Evolutionary conservation across 1,140 invertebrate genomes (phyloP).

Genomic region (Atta texana): DNA sequence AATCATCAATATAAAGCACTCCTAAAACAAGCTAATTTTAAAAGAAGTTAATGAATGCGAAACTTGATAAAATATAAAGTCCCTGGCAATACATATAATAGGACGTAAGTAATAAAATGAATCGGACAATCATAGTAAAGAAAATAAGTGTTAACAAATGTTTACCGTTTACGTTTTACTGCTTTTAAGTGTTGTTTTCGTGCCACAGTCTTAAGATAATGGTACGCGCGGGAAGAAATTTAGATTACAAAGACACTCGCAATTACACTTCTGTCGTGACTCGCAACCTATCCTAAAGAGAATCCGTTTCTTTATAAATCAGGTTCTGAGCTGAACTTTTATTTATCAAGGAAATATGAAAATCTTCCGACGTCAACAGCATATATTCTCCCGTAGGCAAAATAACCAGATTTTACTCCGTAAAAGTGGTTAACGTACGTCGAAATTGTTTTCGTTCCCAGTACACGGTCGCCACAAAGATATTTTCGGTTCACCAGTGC

Average conservation of each 20-base stretch:
- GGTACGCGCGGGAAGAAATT: too few relatives aligned
- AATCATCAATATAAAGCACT: not conserved
- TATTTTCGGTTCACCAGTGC: slow-evolving; percentile 59
- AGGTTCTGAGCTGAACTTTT: not conserved
- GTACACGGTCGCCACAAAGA: slow-evolving; percentile 51
- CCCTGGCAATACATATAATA: not conserved
- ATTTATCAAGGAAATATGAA: slow-evolving; percentile 39
- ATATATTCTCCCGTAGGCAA: not conserved
- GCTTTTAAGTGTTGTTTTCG: too few relatives aligned
- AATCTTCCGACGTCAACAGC: slow-evolving; percentile 12
- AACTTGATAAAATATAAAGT: not conserved
- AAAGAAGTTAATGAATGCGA: not conserved
- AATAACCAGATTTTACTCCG: slow-evolving; percentile 50
- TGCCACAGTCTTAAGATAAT: too few relatives aligned
- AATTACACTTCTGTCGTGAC: not conserved
- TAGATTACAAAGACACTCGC: not conserved
- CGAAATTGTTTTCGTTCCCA: slow-evolving; percentile 58
- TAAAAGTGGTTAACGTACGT: slow-evolving; percentile 57
- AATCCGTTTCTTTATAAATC: not conserved
- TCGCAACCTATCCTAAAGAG: not conserved
- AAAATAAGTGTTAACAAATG: too few relatives aligned
- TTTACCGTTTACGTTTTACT: too few relatives aligned
- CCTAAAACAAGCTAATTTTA: not conserved
- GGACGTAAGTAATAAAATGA: not conserved
- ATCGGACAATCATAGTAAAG: too few relatives aligned